Evolutionary conservation across 2,113 vertebrate species (phyloP).

Genomic region (Gambusia holbrooki): DNA sequence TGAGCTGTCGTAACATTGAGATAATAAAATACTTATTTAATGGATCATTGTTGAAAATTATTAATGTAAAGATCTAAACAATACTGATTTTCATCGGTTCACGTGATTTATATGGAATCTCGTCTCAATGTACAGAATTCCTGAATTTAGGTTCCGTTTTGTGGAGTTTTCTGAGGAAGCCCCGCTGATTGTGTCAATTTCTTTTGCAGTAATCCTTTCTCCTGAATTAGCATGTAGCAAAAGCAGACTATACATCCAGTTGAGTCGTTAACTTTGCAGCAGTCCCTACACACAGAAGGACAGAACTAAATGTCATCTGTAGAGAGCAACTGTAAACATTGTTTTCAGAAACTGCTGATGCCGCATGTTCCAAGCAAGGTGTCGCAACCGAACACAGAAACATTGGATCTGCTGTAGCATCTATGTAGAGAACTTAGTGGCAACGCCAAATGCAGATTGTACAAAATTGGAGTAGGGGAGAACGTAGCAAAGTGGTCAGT

Average conservation of each 20-base stretch:
- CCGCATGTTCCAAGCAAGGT: not conserved
- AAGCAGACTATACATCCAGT: not conserved
- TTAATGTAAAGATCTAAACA: not conserved
- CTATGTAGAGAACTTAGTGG: not conserved
- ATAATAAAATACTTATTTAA: not conserved
- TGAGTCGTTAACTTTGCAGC: not conserved
- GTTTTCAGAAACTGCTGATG: not conserved
- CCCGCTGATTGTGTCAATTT: too few relatives aligned
- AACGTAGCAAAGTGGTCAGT: not conserved
- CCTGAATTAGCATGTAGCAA: not conserved
- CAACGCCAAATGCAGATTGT: not conserved
- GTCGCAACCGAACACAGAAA: not conserved
- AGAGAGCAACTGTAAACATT: not conserved
- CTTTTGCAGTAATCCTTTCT: too few relatives aligned
- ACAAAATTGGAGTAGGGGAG: not conserved
- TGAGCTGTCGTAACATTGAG: not conserved
- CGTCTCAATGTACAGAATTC: too few relatives aligned
- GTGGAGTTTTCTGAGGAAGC: too few relatives aligned
- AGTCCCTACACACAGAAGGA: too few relatives aligned
- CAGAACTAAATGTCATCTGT: not conserved
- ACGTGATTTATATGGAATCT: not conserved
- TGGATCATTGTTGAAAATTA: not conserved
- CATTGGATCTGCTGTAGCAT: not conserved
- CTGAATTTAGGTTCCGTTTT: too few relatives aligned
- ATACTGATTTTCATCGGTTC: not conserved